Evolutionary conservation across 2,797 vertebrate species (phyloP), one percentile per base, ranked within the genome.

Genomic region (Clangula hyemalis): DNA sequence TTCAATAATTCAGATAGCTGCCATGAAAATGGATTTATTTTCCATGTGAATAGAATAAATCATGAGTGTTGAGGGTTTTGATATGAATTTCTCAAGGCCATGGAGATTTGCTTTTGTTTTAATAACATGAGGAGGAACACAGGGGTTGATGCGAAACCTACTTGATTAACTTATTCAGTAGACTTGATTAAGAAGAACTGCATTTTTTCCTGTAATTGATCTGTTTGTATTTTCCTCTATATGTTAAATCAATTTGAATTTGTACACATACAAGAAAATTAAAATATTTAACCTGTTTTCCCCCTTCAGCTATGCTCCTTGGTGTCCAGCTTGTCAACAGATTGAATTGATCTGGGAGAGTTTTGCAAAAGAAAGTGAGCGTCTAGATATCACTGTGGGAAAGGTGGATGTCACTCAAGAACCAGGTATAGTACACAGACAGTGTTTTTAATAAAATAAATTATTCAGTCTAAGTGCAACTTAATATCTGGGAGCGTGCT

Each of bases 271-370:
- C 41, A 51, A 73, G 56, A 78, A 19, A 36, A 60, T 66, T 85
- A 13, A 86, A 66, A 43, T 87, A 21, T n/a, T 93, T 60, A 39
- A 53, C 61, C 64, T 61, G 34, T 70, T 5, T 96, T 91, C 13
- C 69, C 81, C 47, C 87, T 78, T 76, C 43, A 99, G 98, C 90
- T 98, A 98, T 53, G 98, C 98, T 34, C 98, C 98, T 1, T 99
- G 98, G 98, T 99, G 98, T 90, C 98, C 98, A 38, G 98, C 98
- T 10, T 99, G 98, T 54, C 98, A 98, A 85, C 98, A 98, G 96
- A 98, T 98, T 39, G 98, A 99, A 87, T 76, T 91, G 0, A 98
- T 98, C 5, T 99, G 98, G 98, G 98, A 98, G 82, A 96, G 80
- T 43, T 98, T 99, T 61, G 98, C 98, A 13, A 97, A 96, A 94